Evolutionary conservation across 2,888 invertebrate species (phyloP).

Genomic region (Agonopterix arenella): DNA sequence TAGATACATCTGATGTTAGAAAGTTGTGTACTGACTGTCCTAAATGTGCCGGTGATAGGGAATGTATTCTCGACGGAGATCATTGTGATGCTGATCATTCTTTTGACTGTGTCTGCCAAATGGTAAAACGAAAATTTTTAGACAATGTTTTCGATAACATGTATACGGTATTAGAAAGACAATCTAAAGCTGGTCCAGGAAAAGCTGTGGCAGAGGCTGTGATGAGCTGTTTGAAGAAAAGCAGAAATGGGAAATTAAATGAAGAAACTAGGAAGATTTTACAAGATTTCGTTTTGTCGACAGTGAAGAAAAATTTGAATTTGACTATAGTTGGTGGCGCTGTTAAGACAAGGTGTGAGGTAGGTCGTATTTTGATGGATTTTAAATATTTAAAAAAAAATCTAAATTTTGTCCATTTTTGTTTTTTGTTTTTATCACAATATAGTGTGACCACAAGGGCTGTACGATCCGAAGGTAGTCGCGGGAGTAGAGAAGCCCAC

Average conservation of each 20-base stretch:
- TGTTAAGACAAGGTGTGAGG: conserved; percentile 67
- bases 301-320: conserved; percentile 56
- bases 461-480: too few relatives aligned
- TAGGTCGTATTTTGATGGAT: conserved; percentile 12
- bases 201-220: conserved; percentile 49
- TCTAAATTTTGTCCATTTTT: too few relatives aligned
- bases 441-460: too few relatives aligned
- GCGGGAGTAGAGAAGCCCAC: too few relatives aligned
- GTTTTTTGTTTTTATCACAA: too few relatives aligned
- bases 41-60: conserved; percentile 37
- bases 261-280: conserved; percentile 39
- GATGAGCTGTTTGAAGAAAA: conserved; percentile 40
- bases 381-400: neutral
- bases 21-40: conserved; percentile 58
- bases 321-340: conserved; percentile 64
- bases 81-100: conserved; percentile 36
- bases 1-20: conserved; percentile 44
- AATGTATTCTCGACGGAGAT: conserved; percentile 35
- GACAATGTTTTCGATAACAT: conserved; percentile 67
- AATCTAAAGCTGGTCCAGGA: conserved; percentile 18
- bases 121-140: conserved; percentile 50
- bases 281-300: conserved; percentile 50
- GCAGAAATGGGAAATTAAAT: conserved; percentile 58
- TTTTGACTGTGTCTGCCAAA: conserved; percentile 51
- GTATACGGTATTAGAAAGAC: conserved; percentile 52